These are phyloP conservation scores for Barbus barbus DNA, from an alignment of 2,113 vertebrate species.

Conservation along the genomic window DNA sequence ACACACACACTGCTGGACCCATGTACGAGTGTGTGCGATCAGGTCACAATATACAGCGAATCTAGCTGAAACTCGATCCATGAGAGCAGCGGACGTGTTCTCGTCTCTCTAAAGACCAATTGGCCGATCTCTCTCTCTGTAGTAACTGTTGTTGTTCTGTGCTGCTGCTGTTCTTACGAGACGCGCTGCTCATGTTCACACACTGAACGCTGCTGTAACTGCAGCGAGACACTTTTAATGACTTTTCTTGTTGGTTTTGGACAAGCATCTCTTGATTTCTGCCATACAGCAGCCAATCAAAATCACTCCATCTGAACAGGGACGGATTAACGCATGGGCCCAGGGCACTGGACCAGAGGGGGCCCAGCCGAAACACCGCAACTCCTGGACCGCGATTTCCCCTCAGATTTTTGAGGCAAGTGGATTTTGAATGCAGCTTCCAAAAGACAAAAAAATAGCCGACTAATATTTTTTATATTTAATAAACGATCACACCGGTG, in stretches of 20 bases:
- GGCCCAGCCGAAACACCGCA: no score
- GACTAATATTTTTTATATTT: no score
- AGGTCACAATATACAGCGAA: neutral
- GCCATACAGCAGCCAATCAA: neutral
- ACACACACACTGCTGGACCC: neutral
- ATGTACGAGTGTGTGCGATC: neutral
- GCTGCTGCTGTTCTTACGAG: neutral
- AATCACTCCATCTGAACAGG: neutral
- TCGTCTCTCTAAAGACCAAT: neutral
- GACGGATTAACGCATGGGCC: no score
- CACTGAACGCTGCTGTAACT: neutral
- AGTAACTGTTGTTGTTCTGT: neutral
- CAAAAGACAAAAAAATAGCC: no score
- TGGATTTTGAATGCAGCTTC: no score
- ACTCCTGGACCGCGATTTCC: no score
- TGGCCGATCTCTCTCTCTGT: neutral
- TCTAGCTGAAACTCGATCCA: neutral
- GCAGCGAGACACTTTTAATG: neutral
- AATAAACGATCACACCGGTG: no score
- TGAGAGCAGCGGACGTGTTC: neutral
- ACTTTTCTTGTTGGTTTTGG: conserved; percentile 11
- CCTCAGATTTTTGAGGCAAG: no score
- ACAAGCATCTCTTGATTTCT: neutral
- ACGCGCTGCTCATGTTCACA: neutral
- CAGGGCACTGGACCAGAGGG: no score